Percentiles rank a stretch among this genome's conserved stretches.
These are phyloP conservation scores for Anhinga rufa DNA, from an alignment of 2,113 vertebrate species.

Conservation along the genomic window DNA sequence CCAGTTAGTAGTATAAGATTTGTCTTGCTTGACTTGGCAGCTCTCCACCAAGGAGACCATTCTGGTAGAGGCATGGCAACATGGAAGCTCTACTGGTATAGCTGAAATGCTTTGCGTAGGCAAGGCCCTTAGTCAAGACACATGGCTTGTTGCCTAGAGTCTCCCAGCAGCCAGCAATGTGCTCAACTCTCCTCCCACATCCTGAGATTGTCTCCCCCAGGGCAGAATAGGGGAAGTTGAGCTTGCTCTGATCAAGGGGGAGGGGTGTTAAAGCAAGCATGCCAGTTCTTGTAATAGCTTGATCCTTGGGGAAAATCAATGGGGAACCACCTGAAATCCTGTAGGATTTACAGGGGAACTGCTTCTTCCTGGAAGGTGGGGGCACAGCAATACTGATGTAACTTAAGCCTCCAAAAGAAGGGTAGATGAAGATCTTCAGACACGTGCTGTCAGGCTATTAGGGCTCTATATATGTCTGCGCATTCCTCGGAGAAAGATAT, in stretches of 20 bases:
- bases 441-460: background rate
- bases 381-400: background rate
- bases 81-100: conserved; percentile 1
- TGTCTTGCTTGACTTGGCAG: background rate
- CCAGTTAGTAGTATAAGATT: background rate
- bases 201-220: conserved; percentile 64
- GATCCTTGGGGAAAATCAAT: background rate
- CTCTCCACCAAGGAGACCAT: background rate
- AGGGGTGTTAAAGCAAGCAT: conserved; percentile 51
- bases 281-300: background rate
- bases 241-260: conserved; percentile 50
- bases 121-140: conserved; percentile 51
- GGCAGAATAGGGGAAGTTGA: conserved; percentile 63
- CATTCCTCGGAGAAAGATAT: background rate
- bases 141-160: conserved; percentile 47
- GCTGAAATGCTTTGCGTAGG: conserved; percentile 2
- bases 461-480: background rate
- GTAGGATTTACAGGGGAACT: background rate
- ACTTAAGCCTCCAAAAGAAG: background rate
- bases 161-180: conserved; percentile 57
- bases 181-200: conserved; percentile 61
- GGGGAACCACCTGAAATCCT: background rate
- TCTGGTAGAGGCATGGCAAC: background rate
- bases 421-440: background rate
- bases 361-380: background rate